phyloP scores from a whole-genome alignment of 2,888 invertebrate species.

The Cryptocephalus primarius region DNA sequence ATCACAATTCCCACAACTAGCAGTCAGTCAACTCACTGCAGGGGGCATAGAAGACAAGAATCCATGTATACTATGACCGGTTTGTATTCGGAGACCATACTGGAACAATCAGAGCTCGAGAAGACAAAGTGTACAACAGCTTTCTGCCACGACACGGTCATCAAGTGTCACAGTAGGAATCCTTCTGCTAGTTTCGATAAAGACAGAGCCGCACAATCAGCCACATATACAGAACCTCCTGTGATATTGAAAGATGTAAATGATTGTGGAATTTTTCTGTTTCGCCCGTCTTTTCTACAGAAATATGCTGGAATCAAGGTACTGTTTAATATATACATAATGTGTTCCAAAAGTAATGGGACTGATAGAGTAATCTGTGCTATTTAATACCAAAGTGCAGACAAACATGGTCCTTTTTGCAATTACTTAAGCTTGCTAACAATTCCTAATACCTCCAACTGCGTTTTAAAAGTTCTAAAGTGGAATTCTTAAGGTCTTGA shows the following conservation, averaged over 20 bases:
- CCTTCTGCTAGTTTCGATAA: slow-evolving; percentile 65
- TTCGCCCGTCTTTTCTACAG: slow-evolving; percentile 77
- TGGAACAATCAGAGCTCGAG: slow-evolving; percentile 45
- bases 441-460: too few species aligned
- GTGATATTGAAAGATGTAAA: slow-evolving; percentile 51
- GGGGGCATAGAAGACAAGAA: slow-evolving; percentile 59
- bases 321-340: slow-evolving; percentile 11
- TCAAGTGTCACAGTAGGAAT: slow-evolving; percentile 73
- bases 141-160: slow-evolving; percentile 35
- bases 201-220: slow-evolving; percentile 50
- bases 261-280: slow-evolving; percentile 81
- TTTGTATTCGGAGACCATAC: slow-evolving; percentile 63
- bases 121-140: slow-evolving; percentile 30
- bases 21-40: slow-evolving; percentile 17
- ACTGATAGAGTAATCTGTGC: too few species aligned
- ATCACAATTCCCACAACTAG: background rate
- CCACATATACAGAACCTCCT: slow-evolving; percentile 48
- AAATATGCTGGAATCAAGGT: slow-evolving; percentile 84
- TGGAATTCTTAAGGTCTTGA: too few species aligned
- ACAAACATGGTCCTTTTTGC: too few species aligned
- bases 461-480: too few species aligned
- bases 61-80: slow-evolving; percentile 86
- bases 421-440: too few species aligned
- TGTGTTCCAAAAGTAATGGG: too few species aligned
- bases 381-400: too few species aligned